Evolutionary conservation across 1,140 invertebrate species (phyloP).

Genomic region (Elymnias hypermnestra): DNA sequence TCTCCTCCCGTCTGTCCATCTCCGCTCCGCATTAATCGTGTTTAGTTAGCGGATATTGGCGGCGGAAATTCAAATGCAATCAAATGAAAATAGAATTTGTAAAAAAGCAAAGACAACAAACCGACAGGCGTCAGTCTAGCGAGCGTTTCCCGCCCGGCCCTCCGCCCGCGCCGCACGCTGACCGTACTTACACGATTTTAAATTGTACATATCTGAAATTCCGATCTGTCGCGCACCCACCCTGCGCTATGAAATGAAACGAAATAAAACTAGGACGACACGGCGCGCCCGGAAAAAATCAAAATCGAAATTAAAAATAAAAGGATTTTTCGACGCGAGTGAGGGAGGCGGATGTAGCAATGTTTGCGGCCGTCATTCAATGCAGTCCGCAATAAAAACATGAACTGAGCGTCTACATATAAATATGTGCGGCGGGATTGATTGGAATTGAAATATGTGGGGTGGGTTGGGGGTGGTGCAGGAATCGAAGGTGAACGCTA

Average conservation of each 20-base stretch:
- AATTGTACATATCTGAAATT: slow-evolving; percentile 77
- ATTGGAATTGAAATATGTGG: slow-evolving; percentile 72
- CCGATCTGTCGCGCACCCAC: slow-evolving; percentile 73
- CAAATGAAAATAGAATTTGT: slow-evolving; percentile 76
- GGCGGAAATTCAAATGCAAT: slow-evolving; percentile 77
- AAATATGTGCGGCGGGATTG: slow-evolving; percentile 70
- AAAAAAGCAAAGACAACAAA: slow-evolving; percentile 73
- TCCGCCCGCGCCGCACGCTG: slow-evolving; percentile 49
- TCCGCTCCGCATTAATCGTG: slow-evolving; percentile 75
- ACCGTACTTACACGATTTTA: slow-evolving; percentile 76
- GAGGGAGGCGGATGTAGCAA: slow-evolving; percentile 59
- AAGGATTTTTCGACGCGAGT: slow-evolving; percentile 56
- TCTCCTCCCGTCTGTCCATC: slow-evolving; percentile 61
- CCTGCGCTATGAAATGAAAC: slow-evolving; percentile 75
- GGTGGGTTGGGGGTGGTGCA: slow-evolving; percentile 30
- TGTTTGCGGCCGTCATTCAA: slow-evolving; percentile 73
- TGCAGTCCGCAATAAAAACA: slow-evolving; percentile 73
- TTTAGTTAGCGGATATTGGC: slow-evolving; percentile 77
- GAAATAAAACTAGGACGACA: slow-evolving; percentile 72
- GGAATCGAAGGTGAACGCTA: slow-evolving; percentile 71
- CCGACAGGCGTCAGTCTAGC: slow-evolving; percentile 74
- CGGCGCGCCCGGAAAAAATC: slow-evolving; percentile 69
- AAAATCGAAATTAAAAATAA: slow-evolving; percentile 76
- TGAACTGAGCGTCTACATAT: slow-evolving; percentile 60
- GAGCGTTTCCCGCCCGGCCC: slow-evolving; percentile 44